Evolutionary conservation across 35 echinoderm and acorn worm genomes (phyloP), one percentile per base, ranked within the genome.

Genomic region (Ophioderma brevispina): DNA sequence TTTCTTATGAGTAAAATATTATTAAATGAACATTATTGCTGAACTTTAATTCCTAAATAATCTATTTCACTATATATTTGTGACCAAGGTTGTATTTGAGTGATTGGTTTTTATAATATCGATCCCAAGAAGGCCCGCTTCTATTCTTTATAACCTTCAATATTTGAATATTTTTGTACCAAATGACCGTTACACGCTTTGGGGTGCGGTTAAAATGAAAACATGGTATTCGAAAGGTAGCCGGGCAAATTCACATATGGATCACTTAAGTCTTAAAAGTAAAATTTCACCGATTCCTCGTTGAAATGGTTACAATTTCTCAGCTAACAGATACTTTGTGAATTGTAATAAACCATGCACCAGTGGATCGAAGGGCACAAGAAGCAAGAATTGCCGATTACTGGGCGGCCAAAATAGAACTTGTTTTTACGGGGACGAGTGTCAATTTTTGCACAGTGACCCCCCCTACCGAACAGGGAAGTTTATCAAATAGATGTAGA

Each of bases 371-470:
- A 33, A 37, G 86, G 86, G 86, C 64, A 59, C 13, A 88, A 88
- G 76, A 88, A 88, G 86, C 64, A 39, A 40, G 86, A 64, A 78
- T 39, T 88, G 86, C 76, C 86, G 86, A 46, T 49, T 87, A 88
- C 33, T 88, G 86, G 86, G 86, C 86, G 18, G 76, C 64, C 0
- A 88, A 88, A 77, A 59, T n/a, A 46, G 75, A 70, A 88, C 86
- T 15, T 88, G 86, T 79, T 88, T 87, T 88, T 88, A 88, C 75
- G 86, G 86, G 40, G 75, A 88, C 38, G 86, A 88, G 3, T 88
- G 86, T 88, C 86, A 88, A 70, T 88, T 88, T 88, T 40, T 88
- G 31, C 86, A 88, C 86, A 38, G 42, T 23, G 86, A 88, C 30
- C 86, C 81, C 81, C 38, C 38, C 37, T 81, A 36, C n/a, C n/a